Conservation (phyloP, 2,888 invertebrate species). For the Zaprionus lineosus region DNA sequence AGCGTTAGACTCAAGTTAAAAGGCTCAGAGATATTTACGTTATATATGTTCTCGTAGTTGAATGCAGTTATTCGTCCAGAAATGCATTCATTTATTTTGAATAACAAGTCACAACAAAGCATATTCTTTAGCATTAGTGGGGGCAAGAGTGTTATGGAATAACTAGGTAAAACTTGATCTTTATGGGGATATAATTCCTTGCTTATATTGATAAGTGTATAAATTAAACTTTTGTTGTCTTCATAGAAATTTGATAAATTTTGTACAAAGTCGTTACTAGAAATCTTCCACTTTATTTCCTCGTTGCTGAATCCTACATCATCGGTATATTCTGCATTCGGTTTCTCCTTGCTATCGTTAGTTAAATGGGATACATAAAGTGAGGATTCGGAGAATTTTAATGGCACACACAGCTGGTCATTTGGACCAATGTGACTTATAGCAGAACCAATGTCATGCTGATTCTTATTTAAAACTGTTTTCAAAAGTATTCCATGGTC, state of each 20-base stretch:
- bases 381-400: conserved; percentile 88
- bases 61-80: conserved; percentile 84
- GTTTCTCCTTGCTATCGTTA: conserved; percentile 24
- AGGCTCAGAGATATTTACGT: conserved; percentile 84
- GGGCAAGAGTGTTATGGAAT: conserved; percentile 92
- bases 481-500: conserved; percentile 89
- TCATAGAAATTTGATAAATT: conserved; percentile 76
- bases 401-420: conserved; percentile 88
- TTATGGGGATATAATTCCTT: conserved; percentile 90
- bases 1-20: conserved; percentile 90
- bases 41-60: conserved; percentile 84
- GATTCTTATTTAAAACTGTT: conserved; percentile 84
- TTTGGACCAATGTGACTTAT: conserved; percentile 82
- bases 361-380: conserved; percentile 87
- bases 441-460: conserved; percentile 65
- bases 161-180: conserved; percentile 88
- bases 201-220: conserved; percentile 83
- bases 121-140: conserved; percentile 93
- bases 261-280: conserved; percentile 60
- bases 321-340: conserved; percentile 34
- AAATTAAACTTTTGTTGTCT: conserved; percentile 72
- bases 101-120: conserved; percentile 91
- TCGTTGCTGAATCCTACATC: conserved; percentile 79
- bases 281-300: conserved; percentile 79
- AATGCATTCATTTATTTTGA: conserved; percentile 83